phyloP scores from a whole-genome alignment of 2,888 invertebrate genomes.

The Drosophila prostipennis region DNA sequence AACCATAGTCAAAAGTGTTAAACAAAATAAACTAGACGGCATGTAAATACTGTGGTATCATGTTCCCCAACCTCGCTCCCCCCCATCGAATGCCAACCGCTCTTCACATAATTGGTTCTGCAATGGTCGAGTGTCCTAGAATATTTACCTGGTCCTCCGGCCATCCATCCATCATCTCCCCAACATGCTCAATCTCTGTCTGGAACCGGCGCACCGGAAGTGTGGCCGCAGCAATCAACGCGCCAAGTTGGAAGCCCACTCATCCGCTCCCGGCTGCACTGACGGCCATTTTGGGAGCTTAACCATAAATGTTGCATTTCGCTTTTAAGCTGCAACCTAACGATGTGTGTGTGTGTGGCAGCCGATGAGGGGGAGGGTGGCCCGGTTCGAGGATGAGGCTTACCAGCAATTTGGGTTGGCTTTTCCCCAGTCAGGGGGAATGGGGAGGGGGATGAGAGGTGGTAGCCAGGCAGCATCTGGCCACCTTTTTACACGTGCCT shows the following conservation, averaged over 20 bases:
- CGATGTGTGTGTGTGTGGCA: conserved; percentile 14
- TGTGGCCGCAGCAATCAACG: conserved; percentile 74
- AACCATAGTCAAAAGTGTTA: too few relatives aligned
- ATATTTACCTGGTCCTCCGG: conserved; percentile 35
- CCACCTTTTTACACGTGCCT: conserved; percentile 47
- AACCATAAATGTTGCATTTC: conserved; percentile 74
- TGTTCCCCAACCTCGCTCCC: too few relatives aligned
- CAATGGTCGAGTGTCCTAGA: conserved; percentile 47
- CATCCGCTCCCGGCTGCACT: conserved; percentile 11
- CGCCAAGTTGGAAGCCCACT: conserved; percentile 40
- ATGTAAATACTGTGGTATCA: too few relatives aligned
- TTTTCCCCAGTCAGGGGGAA: conserved; percentile 58
- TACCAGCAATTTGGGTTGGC: conserved; percentile 69
- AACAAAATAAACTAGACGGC: neutral
- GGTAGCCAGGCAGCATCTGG: conserved; percentile 37
- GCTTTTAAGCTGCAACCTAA: conserved; percentile 57
- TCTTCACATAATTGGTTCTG: conserved; percentile 67
- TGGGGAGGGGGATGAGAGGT: conserved; percentile 9
- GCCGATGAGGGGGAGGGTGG: neutral
- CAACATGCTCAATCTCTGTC: conserved; percentile 46
- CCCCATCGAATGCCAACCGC: conserved; percentile 13
- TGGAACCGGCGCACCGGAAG: conserved; percentile 54
- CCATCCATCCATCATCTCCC: conserved; percentile 30
- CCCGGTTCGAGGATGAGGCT: conserved; percentile 48
- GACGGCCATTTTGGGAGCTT: conserved; percentile 62